Evolutionary conservation across 1,140 invertebrate species (phyloP).

Genomic region (Meloidogyne floridensis): DNA sequence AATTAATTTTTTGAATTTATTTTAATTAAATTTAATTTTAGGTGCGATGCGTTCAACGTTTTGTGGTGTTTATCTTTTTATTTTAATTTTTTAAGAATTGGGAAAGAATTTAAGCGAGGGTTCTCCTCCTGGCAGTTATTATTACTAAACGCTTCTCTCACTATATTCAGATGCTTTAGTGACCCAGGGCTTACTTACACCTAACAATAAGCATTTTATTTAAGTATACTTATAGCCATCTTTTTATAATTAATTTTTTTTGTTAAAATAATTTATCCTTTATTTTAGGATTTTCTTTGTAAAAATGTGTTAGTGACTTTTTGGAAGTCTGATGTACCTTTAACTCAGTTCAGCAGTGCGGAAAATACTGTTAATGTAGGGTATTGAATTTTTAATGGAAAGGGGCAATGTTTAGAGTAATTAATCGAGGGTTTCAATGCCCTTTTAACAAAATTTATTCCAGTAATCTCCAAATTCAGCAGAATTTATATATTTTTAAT

Average conservation of each 20-base stretch:
- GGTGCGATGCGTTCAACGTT: conserved; percentile 41
- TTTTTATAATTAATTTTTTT: conserved; percentile 20
- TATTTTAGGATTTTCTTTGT: conserved; percentile 30
- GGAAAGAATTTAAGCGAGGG: no score
- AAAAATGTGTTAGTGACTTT: conserved; percentile 39
- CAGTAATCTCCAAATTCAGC: no score
- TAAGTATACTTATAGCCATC: not conserved
- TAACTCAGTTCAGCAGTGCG: conserved; percentile 55
- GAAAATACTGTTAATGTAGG: conserved; percentile 41
- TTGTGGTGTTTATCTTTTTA: conserved; percentile 34
- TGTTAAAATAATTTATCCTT: conserved; percentile 20
- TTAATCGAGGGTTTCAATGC: no score
- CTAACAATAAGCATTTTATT: no score
- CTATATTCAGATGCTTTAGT: no score
- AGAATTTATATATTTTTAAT: not conserved
- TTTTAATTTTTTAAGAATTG: no score
- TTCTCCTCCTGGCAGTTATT: no score
- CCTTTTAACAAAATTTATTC: no score
- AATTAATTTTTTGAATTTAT: not conserved
- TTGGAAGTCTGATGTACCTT: conserved; percentile 31
- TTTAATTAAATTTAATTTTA: conserved; percentile 12
- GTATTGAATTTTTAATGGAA: no score
- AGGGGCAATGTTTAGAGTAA: no score
- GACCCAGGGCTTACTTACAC: no score
- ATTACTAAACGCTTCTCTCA: not conserved